These are phyloP conservation scores for Enteromius trimaculatus DNA, from an alignment of 2,797 vertebrate genomes.

Conservation along the genomic window DNA sequence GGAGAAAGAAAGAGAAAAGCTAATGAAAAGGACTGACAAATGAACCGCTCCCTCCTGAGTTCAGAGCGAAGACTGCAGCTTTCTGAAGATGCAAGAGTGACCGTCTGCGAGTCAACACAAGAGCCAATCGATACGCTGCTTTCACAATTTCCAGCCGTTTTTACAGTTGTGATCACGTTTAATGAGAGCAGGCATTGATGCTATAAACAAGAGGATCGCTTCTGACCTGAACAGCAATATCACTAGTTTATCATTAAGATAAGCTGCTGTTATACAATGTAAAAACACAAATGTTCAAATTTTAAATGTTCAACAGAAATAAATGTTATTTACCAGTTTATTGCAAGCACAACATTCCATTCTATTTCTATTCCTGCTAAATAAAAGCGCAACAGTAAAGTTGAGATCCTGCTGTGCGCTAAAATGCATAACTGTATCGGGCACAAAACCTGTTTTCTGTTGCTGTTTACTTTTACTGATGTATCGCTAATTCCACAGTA, in stretches of 20 bases:
- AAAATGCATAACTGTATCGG: too few species aligned
- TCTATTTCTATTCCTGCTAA: too few species aligned
- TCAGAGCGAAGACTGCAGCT: not conserved
- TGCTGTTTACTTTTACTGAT: too few species aligned
- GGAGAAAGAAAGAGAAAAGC: conserved; percentile 74
- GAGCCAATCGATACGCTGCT: not conserved
- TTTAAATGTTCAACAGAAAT: not conserved
- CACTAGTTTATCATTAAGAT: not conserved
- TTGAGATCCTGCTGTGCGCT: not conserved
- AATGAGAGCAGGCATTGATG: not conserved
- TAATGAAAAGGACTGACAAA: conserved; percentile 77
- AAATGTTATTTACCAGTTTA: not conserved
- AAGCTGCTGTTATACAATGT: not conserved
- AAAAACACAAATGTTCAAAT: not conserved
- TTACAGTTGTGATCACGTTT: not conserved
- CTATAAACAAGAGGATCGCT: not conserved
- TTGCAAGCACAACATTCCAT: not conserved
- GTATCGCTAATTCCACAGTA: too few species aligned
- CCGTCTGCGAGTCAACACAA: not conserved
- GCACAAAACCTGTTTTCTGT: too few species aligned
- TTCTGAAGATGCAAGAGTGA: not conserved
- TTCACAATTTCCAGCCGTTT: not conserved
- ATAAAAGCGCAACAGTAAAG: too few species aligned
- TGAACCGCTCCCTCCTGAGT: conserved; percentile 61
- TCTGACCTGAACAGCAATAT: not conserved